Evolutionary conservation across 2,797 vertebrate species (phyloP).

Genomic region (Tauraco hartlaubi): DNA sequence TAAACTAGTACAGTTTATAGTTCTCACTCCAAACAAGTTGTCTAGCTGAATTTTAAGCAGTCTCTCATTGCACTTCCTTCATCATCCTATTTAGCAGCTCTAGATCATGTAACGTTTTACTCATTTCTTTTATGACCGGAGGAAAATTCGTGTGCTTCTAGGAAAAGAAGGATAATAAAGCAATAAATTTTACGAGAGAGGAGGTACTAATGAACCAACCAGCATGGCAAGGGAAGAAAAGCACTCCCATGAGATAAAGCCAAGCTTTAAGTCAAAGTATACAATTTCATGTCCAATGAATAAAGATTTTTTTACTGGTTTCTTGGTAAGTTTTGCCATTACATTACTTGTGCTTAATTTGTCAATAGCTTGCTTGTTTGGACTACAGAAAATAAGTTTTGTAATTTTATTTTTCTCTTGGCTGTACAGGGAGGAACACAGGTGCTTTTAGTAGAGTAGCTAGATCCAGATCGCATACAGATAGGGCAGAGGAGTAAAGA

Average conservation of each 20-base stretch:
- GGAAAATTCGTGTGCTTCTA: neutral
- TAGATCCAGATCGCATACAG: neutral
- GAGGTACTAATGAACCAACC: neutral
- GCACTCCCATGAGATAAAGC: neutral
- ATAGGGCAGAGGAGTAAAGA: neutral
- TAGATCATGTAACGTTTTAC: neutral
- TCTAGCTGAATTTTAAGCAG: neutral
- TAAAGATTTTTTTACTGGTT: constrained; percentile 11
- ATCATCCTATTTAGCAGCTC: neutral
- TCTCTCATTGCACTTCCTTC: neutral
- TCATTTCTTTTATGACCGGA: neutral
- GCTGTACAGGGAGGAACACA: neutral
- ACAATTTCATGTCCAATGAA: neutral
- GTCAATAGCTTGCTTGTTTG: neutral
- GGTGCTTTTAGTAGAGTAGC: neutral
- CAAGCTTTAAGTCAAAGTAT: neutral
- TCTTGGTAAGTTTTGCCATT: neutral
- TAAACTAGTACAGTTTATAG: neutral
- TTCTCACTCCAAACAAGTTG: neutral
- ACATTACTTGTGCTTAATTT: neutral
- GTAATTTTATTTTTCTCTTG: neutral
- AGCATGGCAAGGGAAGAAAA: neutral
- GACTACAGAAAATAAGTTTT: neutral
- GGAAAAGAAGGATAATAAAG: neutral
- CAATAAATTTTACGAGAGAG: neutral